phyloP scores from a whole-genome alignment of 2,888 invertebrate genomes.

The Argyresthia goedartella region DNA sequence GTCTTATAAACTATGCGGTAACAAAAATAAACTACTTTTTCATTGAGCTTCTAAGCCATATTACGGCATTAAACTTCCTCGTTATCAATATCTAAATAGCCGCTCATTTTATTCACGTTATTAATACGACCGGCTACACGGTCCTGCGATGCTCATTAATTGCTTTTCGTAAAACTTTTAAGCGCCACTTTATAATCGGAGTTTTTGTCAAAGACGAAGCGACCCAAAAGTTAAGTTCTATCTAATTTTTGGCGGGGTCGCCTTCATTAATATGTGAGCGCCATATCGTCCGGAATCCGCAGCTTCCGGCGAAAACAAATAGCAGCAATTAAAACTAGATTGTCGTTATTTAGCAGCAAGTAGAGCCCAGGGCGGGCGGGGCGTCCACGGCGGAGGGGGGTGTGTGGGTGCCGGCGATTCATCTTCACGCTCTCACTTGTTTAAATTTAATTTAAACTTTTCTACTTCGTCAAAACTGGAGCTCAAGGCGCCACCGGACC shows the following conservation, averaged over 20 bases:
- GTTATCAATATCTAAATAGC: conserved; percentile 47
- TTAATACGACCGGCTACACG: conserved; percentile 30
- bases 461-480: conserved; percentile 38
- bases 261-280: conserved; percentile 28
- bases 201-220: conserved; percentile 1
- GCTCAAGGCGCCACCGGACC: conserved; percentile 23
- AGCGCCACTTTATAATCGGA: conserved; percentile 12
- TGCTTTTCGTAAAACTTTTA: conserved; percentile 27
- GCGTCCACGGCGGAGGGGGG: neutral
- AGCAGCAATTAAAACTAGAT: conserved; percentile 44
- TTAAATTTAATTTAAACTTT: conserved; percentile 57
- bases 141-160: conserved; percentile 32
- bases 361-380: neutral
- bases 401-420: conserved; percentile 26
- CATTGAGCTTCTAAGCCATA: conserved; percentile 12
- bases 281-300: conserved; percentile 26
- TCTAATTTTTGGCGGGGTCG: conserved; percentile 12
- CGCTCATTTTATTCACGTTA: conserved; percentile 36
- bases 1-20: neutral
- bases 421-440: conserved; percentile 27
- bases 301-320: conserved; percentile 31
- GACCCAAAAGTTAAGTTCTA: conserved; percentile 2
- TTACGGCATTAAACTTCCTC: conserved; percentile 14
- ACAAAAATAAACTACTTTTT: conserved; percentile 30
- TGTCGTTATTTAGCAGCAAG: conserved; percentile 37